phyloP scores from a whole-genome alignment of 1,140 invertebrate species.

The Himalopsyche phryganea region DNA sequence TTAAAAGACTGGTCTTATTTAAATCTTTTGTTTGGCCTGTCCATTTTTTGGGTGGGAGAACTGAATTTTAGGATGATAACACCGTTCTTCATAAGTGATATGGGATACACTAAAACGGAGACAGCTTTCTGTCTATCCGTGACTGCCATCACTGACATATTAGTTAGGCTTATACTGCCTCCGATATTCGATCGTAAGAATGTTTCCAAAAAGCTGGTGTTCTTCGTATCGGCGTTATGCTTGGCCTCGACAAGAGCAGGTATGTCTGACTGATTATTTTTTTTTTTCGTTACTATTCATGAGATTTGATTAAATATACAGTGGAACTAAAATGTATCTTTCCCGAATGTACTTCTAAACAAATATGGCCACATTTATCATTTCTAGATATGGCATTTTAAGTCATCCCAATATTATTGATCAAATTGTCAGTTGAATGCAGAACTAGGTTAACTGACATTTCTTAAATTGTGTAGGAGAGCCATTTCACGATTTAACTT shows the following conservation, averaged over 20 bases:
- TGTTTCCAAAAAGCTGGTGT: conserved; percentile 65
- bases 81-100: conserved; percentile 65
- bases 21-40: conserved; percentile 66
- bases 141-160: conserved; percentile 68
- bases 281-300: conserved; percentile 15
- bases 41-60: conserved; percentile 69
- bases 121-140: conserved; percentile 68
- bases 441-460: no score
- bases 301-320: no score
- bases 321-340: no score
- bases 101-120: conserved; percentile 63
- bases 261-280: conserved; percentile 40
- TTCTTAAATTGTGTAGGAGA: no score
- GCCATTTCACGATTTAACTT: no score
- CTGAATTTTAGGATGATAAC: conserved; percentile 73
- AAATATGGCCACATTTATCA: no score
- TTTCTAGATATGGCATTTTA: no score
- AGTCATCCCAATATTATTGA: no score
- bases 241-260: conserved; percentile 67
- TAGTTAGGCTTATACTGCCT: conserved; percentile 65
- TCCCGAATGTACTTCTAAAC: no score
- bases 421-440: no score
- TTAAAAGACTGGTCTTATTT: conserved; percentile 64
- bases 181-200: conserved; percentile 65
- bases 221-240: conserved; percentile 64